Base-by-base conservation (phyloP, 2,113 vertebrate species). In the Apodemus sylvaticus region DNA sequence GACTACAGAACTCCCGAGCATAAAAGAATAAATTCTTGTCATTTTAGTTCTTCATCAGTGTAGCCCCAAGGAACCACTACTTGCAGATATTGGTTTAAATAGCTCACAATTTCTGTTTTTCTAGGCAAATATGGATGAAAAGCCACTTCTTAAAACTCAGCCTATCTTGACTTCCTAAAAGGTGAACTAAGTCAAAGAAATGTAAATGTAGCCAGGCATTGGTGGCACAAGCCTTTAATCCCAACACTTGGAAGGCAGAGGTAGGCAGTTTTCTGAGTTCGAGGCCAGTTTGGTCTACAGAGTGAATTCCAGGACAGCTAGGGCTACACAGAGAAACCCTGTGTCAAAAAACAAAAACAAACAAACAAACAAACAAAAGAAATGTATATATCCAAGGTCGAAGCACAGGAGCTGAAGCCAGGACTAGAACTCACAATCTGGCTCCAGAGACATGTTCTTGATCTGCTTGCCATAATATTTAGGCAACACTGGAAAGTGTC, bases 71-170 rank as follows among this genome's bases (percentile, higher is more conserved):
- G n/a, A 71, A 86, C 36, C 60, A 62, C 20, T 9, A 19, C 77
- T 24, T 7, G 24, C 17, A 77, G 5, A 2, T 53, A 17, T 48
- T 31, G 48, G 13, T 70, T 29, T n/a, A 39, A 94, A 53, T 26
- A 34, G 22, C 12, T 74, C 31, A 73, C 26, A 68, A 83, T 58
- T 58, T 4, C 36, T 88, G 55, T 68, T 53, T 90, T 82, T 53
- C 60, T 83, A 94, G 45, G 36, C 51, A 31, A 20, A 71, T 53
- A n/a, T 86, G 36, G 96, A 86, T 68, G 39, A 53, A 58, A 77
- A 89, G 39, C 31, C 60, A 74, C 81, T 93, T 82, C 58, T 42
- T 68, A 22, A 76, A 81, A 55, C 39, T 94, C 78, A 62, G 13
- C 22, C 39, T 68, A 20, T 71, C 51, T 29, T 68, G 78, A 60